Conservation (phyloP, 2,888 invertebrate species). For the Hypomecis punctinalis region DNA sequence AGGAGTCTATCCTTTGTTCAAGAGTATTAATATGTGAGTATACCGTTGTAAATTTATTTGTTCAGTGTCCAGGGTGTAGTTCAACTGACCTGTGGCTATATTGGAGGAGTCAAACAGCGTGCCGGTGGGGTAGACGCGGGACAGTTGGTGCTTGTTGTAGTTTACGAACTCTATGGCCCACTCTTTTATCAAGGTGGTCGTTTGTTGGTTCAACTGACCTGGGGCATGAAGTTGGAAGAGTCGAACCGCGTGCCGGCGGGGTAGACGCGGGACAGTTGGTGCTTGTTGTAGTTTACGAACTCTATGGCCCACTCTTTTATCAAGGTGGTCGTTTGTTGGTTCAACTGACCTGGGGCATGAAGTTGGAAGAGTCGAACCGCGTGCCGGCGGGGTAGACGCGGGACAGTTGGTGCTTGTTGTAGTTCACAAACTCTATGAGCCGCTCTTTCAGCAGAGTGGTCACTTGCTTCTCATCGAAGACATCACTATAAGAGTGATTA, state of each 20-base stretch:
- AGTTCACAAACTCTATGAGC: conserved; percentile 97
- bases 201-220: neutral
- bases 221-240: too few relatives aligned
- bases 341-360: conserved; percentile 92
- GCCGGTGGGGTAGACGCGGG: too few relatives aligned
- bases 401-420: conserved; percentile 98
- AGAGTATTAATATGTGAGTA: too few relatives aligned
- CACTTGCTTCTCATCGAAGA: conserved; percentile 57
- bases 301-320: too few relatives aligned
- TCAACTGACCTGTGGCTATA: too few relatives aligned
- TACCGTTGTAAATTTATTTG: too few relatives aligned
- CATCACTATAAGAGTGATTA: neutral
- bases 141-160: neutral
- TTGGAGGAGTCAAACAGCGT: too few relatives aligned
- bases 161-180: too few relatives aligned
- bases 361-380: conserved; percentile 98
- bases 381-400: conserved; percentile 98
- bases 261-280: too few relatives aligned
- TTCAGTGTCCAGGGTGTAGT: too few relatives aligned
- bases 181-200: neutral
- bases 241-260: too few relatives aligned
- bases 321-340: neutral
- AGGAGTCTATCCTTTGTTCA: too few relatives aligned
- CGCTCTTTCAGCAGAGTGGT: conserved; percentile 95
- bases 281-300: neutral